A percentile compares a stretch with the other conserved stretches of the same genome.
Conservation (phyloP, 2,888 invertebrate species). For the Lamellibrachia satsuma region DNA sequence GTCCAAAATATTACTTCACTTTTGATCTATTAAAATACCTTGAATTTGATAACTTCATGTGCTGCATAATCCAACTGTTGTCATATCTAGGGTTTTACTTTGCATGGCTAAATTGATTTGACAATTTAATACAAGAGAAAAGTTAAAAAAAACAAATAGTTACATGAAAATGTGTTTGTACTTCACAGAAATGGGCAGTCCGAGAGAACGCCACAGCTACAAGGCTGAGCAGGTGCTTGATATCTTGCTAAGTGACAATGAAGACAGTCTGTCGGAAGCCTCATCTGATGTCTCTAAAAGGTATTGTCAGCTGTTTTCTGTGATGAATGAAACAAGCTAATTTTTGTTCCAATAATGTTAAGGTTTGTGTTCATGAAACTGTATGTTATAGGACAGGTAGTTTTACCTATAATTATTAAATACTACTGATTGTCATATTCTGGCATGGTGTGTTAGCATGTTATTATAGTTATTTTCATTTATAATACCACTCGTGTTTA, state of each 20-base stretch:
- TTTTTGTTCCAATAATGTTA: background rate
- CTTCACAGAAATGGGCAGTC: background rate
- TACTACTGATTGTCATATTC: no score
- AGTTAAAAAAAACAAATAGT: constrained; percentile 20
- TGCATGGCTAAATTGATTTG: background rate
- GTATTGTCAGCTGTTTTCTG: background rate
- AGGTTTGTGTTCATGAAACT: background rate
- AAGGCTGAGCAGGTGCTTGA: constrained; percentile 26
- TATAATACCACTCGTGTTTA: background rate
- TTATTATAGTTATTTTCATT: background rate
- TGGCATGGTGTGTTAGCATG: no score
- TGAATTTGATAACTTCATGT: constrained; percentile 7
- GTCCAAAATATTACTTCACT: background rate
- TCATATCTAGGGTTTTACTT: background rate
- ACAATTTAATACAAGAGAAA: background rate
- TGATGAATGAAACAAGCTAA: background rate
- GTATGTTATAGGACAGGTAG: background rate
- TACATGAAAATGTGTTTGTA: constrained; percentile 22
- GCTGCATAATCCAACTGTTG: background rate
- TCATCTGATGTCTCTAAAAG: background rate
- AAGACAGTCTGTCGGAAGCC: constrained; percentile 26
- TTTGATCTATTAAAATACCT: background rate
- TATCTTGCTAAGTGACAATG: constrained; percentile 27
- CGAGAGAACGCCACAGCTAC: background rate
- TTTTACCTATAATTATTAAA: constrained; percentile 8